A percentile compares a stretch with the other conserved stretches of the same genome.
Conservation (phyloP, 2,888 invertebrate genomes). For the Cetonia aurata region DNA sequence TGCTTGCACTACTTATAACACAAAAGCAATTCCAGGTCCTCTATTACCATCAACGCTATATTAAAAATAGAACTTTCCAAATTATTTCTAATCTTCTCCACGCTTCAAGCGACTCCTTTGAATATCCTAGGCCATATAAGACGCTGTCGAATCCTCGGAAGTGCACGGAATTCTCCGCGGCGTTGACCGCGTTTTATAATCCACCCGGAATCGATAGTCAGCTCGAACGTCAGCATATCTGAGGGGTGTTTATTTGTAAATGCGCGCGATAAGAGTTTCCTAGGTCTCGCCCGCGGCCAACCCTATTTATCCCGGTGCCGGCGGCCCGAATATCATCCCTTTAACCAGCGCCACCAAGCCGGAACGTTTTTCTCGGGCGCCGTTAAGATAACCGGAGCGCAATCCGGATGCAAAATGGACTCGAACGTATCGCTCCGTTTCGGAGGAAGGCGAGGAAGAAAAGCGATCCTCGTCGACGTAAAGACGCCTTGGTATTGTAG, state of each 20-base stretch:
- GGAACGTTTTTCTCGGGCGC: constrained; percentile 53
- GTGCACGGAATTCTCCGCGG: neutral
- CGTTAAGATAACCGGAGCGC: constrained; percentile 53
- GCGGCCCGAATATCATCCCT: constrained; percentile 53
- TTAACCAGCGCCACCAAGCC: constrained; percentile 45
- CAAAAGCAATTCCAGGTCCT: too few relatives aligned
- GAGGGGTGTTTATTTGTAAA: constrained; percentile 57
- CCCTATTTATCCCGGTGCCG: constrained; percentile 23
- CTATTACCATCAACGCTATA: too few relatives aligned
- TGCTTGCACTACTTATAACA: too few relatives aligned
- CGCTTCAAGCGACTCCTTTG: too few relatives aligned
- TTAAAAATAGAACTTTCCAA: too few relatives aligned
- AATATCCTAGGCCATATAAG: too few relatives aligned
- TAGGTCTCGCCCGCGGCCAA: constrained; percentile 31
- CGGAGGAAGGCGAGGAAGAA: too few relatives aligned
- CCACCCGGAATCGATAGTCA: constrained; percentile 52
- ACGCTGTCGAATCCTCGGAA: too few relatives aligned
- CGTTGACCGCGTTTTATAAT: constrained; percentile 28
- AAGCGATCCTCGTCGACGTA: too few relatives aligned
- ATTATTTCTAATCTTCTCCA: too few relatives aligned
- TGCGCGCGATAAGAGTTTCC: constrained; percentile 52
- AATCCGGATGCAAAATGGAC: constrained; percentile 55
- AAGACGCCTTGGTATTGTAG: too few relatives aligned
- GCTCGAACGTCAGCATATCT: constrained; percentile 52
- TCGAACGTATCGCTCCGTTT: constrained; percentile 34